Percentiles rank a stretch among this genome's conserved stretches.
Conservation (phyloP, 2,888 invertebrate genomes). For the Dasypogon diadema region DNA sequence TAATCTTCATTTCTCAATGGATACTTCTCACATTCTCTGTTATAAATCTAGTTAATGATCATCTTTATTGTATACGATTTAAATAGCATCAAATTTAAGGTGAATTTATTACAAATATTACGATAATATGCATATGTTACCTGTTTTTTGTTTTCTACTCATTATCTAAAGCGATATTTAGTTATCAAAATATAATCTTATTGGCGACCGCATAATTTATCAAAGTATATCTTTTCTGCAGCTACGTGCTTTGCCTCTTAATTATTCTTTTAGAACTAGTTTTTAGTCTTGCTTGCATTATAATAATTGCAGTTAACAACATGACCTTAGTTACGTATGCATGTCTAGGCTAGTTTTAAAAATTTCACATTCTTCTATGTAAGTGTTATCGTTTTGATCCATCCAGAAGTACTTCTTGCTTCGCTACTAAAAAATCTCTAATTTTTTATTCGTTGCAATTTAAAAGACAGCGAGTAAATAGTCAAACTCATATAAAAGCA, state of each 20-base stretch:
- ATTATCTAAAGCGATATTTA: not conserved
- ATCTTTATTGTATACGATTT: not conserved
- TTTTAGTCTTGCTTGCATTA: not conserved
- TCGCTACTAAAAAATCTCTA: too few species aligned
- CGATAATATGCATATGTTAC: not conserved
- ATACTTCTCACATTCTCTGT: too few species aligned
- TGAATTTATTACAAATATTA: not conserved
- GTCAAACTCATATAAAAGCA: too few species aligned
- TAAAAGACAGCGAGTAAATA: too few species aligned
- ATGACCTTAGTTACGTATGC: not conserved
- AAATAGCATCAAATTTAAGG: not conserved
- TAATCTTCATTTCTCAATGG: not conserved
- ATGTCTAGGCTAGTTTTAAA: too few species aligned
- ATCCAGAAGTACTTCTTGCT: too few species aligned
- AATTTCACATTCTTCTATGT: too few species aligned
- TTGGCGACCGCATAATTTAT: not conserved
- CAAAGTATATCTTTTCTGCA: not conserved
- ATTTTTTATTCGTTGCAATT: too few species aligned
- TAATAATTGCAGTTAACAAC: too few species aligned
- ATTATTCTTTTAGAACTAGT: not conserved
- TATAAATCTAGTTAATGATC: not conserved
- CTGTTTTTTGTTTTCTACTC: not conserved
- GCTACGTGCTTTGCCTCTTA: not conserved
- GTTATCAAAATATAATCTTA: slow-evolving; percentile 1
- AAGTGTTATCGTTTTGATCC: too few species aligned